Percentiles rank a stretch among this genome's conserved stretches.
phyloP scores from a whole-genome alignment of 1,140 invertebrate species.

The Drosophila persimilis region DNA sequence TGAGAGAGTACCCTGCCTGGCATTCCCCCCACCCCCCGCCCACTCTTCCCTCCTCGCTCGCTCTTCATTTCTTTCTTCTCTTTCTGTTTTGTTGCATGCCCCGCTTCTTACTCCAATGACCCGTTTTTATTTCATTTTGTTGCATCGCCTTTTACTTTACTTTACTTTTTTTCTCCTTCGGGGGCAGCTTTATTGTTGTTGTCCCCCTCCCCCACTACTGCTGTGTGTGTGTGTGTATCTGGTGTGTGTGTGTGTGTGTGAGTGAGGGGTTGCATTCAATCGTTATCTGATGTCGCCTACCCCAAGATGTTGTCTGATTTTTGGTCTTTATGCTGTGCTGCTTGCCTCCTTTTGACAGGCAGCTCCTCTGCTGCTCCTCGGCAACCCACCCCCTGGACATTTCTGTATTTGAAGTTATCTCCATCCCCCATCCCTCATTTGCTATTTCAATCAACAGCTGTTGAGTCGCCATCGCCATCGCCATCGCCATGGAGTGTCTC shows the following conservation, averaged over 20 bases:
- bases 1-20: constrained; percentile 16
- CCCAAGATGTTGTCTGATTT: constrained; percentile 77
- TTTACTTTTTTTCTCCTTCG: constrained; percentile 49
- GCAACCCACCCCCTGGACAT: not conserved
- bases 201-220: not conserved
- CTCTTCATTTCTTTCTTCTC: constrained; percentile 25
- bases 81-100: constrained; percentile 31
- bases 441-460: constrained; percentile 69
- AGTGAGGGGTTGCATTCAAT: constrained; percentile 58
- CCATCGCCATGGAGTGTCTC: constrained; percentile 12
- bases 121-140: constrained; percentile 75
- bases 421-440: not conserved
- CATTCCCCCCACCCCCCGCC: constrained; percentile 3
- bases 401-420: constrained; percentile 49
- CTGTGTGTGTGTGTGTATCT: constrained; percentile 6
- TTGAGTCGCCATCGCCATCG: constrained; percentile 45
- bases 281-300: constrained; percentile 71
- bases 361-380: not conserved
- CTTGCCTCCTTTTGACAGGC: constrained; percentile 43
- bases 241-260: not conserved
- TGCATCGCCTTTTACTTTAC: constrained; percentile 29
- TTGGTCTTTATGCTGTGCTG: constrained; percentile 60
- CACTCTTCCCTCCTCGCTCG: not conserved
- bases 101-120: constrained; percentile 74
- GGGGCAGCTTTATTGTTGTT: constrained; percentile 60